These are phyloP conservation scores for Amblyraja radiata DNA, from an alignment of 2,797 vertebrate genomes.

Conservation along the genomic window DNA sequence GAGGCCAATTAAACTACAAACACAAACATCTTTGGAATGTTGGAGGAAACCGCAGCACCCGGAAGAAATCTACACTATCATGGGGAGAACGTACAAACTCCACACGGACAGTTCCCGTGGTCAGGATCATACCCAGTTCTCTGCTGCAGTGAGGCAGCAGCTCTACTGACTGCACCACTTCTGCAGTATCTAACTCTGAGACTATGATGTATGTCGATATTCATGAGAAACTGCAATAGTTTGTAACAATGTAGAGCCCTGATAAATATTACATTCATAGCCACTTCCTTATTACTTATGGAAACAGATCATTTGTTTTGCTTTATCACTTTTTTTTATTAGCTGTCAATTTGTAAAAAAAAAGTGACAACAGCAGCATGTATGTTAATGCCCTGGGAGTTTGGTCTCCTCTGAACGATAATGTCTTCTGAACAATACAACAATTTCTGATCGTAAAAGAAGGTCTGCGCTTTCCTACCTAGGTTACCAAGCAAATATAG, in stretches of 20 bases:
- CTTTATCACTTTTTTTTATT: background rate
- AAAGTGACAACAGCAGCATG: background rate
- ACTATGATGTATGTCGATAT: background rate
- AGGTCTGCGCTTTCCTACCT: background rate
- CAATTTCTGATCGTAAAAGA: background rate
- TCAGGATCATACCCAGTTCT: too few relatives aligned
- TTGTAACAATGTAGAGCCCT: background rate
- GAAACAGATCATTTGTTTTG: background rate
- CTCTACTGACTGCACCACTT: background rate
- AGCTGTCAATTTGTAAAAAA: background rate
- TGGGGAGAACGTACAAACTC: too few relatives aligned
- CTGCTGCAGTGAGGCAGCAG: too few relatives aligned
- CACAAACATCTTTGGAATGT: too few relatives aligned
- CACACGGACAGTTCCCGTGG: too few relatives aligned
- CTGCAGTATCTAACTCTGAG: background rate
- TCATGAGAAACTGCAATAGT: background rate
- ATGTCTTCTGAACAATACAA: background rate
- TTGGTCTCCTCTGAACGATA: background rate
- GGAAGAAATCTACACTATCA: too few relatives aligned
- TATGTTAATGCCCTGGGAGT: background rate
- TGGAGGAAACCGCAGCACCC: too few relatives aligned
- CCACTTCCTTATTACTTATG: background rate
- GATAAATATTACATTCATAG: slow-evolving; percentile 5
- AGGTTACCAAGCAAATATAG: background rate
- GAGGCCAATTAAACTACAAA: too few relatives aligned